These are phyloP conservation scores for Tonatia bakeri DNA, from an alignment of 2,113 vertebrate species.

Conservation along the genomic window DNA sequence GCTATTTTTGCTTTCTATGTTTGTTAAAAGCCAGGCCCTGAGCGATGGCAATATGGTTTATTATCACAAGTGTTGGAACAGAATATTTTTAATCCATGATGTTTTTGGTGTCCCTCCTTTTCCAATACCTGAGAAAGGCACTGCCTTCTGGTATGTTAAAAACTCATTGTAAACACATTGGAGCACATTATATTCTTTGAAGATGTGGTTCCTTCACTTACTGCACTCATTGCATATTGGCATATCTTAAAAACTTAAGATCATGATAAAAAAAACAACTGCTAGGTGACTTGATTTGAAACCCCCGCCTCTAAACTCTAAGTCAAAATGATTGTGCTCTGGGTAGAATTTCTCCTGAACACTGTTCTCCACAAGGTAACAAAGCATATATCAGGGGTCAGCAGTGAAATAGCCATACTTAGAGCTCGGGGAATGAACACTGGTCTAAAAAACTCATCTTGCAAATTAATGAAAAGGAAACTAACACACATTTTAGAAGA, in stretches of 20 bases:
- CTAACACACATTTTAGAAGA: neutral
- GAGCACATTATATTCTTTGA: neutral
- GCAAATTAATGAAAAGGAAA: neutral
- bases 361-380: neutral
- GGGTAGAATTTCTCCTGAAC: neutral
- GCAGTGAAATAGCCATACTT: neutral
- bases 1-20: neutral
- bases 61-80: neutral
- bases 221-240: neutral
- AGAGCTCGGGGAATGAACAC: neutral
- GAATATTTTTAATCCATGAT: neutral
- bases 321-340: neutral
- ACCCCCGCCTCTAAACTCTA: neutral
- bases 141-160: neutral
- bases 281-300: neutral
- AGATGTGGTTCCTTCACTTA: neutral
- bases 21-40: neutral
- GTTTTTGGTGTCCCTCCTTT: neutral
- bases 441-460: neutral
- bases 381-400: neutral
- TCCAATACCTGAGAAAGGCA: neutral
- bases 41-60: neutral
- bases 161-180: neutral
- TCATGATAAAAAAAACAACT: neutral
- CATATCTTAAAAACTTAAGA: neutral